These are phyloP conservation scores for Cylindroiulus punctatus DNA, from an alignment of 2,888 invertebrate genomes.

Conservation along the genomic window DNA sequence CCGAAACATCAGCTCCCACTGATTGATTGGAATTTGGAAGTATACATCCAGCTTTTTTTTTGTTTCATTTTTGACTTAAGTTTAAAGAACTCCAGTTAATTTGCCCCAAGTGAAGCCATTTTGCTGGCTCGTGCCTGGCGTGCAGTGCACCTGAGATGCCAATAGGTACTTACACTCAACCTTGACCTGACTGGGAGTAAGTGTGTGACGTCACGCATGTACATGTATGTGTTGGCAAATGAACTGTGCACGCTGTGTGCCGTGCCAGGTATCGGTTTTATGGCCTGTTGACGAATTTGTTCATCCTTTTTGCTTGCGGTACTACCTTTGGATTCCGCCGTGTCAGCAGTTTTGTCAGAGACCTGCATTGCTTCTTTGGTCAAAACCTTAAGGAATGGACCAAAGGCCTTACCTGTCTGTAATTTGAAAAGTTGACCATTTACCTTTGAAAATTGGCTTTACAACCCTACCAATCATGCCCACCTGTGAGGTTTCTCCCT, in stretches of 20 bases:
- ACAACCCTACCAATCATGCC: too few relatives aligned
- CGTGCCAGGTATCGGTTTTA: background rate
- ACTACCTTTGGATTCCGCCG: background rate
- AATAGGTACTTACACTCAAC: background rate
- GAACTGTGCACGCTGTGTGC: background rate
- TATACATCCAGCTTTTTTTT: too few relatives aligned
- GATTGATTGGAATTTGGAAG: constrained; percentile 13
- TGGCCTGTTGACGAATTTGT: background rate
- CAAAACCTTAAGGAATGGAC: too few relatives aligned
- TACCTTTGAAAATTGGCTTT: too few relatives aligned
- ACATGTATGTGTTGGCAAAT: background rate
- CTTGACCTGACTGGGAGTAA: background rate
- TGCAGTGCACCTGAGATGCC: background rate
- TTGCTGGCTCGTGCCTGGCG: background rate
- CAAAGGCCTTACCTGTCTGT: too few relatives aligned
- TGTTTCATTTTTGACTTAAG: background rate
- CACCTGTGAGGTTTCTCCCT: too few relatives aligned
- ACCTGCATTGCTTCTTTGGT: too few relatives aligned
- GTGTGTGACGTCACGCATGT: background rate
- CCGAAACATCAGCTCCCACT: background rate
- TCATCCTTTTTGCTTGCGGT: background rate
- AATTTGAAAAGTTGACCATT: too few relatives aligned
- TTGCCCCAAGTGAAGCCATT: background rate
- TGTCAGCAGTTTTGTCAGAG: background rate
- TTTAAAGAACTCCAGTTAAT: background rate